These are phyloP conservation scores for Silurus asotus DNA, from an alignment of 2,113 vertebrate species.

Conservation along the genomic window DNA sequence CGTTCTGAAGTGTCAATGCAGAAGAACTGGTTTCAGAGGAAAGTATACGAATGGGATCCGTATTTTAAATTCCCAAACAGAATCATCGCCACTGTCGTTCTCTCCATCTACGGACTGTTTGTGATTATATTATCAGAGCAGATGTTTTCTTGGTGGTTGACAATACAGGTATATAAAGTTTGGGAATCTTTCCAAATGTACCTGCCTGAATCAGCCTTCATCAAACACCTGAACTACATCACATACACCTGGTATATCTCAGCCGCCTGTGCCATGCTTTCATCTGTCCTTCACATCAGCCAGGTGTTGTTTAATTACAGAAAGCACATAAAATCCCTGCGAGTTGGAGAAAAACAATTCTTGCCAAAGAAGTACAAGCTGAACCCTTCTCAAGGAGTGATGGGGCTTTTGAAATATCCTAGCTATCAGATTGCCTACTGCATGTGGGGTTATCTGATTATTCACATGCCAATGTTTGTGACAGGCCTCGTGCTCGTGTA, in stretches of 20 bases:
- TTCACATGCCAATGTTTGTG: too few relatives aligned
- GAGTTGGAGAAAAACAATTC: slow-evolving; percentile 79
- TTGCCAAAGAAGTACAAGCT: slow-evolving; percentile 75
- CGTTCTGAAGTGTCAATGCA: slow-evolving; percentile 22
- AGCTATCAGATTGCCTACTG: too few relatives aligned
- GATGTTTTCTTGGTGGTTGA: not conserved
- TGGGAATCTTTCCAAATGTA: too few relatives aligned
- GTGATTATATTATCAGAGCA: not conserved
- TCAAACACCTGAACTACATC: not conserved
- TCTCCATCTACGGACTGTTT: slow-evolving; percentile 80
- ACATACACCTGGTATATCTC: slow-evolving; percentile 72
- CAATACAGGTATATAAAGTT: too few relatives aligned
- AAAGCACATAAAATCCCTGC: slow-evolving; percentile 83
- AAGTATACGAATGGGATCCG: slow-evolving; percentile 84
- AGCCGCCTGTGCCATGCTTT: slow-evolving; percentile 74
- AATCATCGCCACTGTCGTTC: slow-evolving; percentile 78
- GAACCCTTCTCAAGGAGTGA: slow-evolving; percentile 73
- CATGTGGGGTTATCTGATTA: too few relatives aligned
- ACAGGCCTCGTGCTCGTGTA: too few relatives aligned
- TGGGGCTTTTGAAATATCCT: slow-evolving; percentile 58
- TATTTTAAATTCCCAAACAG: slow-evolving; percentile 85
- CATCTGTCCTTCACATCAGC: slow-evolving; percentile 77
- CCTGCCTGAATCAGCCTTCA: not conserved
- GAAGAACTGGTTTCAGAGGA: slow-evolving; percentile 79
- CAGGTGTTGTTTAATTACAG: slow-evolving; percentile 87